Percentiles rank a stretch among this genome's conserved stretches.
Conservation (phyloP, 2,113 vertebrate genomes). For the Enhydra lutris region DNA sequence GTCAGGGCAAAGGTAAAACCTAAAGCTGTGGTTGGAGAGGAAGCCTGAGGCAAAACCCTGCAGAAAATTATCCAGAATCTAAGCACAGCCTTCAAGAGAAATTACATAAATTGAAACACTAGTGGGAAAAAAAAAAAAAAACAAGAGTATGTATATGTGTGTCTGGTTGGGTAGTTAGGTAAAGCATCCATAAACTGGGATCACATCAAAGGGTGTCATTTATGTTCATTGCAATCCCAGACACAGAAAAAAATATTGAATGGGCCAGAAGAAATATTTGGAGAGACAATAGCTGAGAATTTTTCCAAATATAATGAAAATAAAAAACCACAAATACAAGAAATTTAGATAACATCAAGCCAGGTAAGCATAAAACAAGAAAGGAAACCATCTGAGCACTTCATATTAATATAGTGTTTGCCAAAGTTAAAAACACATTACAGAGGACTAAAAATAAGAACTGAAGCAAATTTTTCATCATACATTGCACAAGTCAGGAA, state of each 20-base stretch:
- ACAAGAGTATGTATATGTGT: accelerated
- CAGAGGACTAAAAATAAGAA: not conserved
- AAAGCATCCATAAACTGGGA: accelerated
- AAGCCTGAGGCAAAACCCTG: not conserved
- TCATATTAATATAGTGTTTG: not conserved
- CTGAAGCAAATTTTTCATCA: not conserved
- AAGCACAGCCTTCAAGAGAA: not conserved
- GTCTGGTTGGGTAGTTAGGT: accelerated
- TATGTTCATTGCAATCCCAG: not conserved
- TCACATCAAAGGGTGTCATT: accelerated
- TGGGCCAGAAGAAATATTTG: not conserved
- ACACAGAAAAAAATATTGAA: not conserved
- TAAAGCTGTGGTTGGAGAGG: not conserved
- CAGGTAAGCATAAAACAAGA: not conserved
- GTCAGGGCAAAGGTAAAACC: not conserved
- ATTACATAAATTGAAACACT: not conserved
- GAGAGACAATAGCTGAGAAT: not conserved
- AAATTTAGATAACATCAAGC: not conserved
- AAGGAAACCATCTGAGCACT: not conserved
- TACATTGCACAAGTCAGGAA: not conserved
- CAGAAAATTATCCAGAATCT: not conserved
- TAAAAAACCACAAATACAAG: not conserved
- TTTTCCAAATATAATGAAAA: not conserved
- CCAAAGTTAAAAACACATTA: not conserved
- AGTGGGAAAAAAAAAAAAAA: not conserved